Evolutionary conservation across 92 coral and sea anemone species (phyloP).

Genomic region (Heteractis magnifica): DNA sequence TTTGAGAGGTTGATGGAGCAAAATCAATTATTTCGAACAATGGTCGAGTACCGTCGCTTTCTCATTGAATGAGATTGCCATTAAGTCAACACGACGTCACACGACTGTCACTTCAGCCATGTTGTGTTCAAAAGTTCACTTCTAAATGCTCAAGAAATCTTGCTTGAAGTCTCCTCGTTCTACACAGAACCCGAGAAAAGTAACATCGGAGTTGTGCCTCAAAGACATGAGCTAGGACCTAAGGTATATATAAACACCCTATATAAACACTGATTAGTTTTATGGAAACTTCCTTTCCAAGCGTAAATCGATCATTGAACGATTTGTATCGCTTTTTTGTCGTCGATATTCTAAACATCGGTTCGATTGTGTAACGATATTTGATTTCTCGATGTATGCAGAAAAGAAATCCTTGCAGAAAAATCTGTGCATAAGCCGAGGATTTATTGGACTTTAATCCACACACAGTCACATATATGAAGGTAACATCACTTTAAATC

Average conservation of each 20-base stretch:
- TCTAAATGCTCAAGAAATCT: neutral
- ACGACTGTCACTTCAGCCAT: neutral
- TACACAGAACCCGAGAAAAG: neutral
- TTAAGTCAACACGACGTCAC: constrained; percentile 19
- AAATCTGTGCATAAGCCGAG: neutral
- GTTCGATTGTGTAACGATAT: neutral
- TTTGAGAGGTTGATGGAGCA: neutral
- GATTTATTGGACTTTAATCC: neutral
- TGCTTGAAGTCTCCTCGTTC: neutral
- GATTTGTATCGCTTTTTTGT: neutral
- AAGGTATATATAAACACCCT: neutral
- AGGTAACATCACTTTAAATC: neutral
- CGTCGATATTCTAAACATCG: neutral
- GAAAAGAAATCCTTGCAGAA: neutral
- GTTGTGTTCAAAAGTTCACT: constrained; percentile 1
- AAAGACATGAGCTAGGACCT: neutral
- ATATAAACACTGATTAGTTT: neutral
- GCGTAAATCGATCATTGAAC: constrained; percentile 2
- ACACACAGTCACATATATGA: neutral
- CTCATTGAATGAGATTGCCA: constrained; percentile 17
- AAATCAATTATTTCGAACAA: constrained; percentile 26
- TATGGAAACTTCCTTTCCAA: neutral
- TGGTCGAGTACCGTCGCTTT: constrained; percentile 28
- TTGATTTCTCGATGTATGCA: neutral
- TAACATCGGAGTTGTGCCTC: neutral